Evolutionary conservation across 2,113 vertebrate genomes (phyloP).

Genomic region (Zingel zingel): DNA sequence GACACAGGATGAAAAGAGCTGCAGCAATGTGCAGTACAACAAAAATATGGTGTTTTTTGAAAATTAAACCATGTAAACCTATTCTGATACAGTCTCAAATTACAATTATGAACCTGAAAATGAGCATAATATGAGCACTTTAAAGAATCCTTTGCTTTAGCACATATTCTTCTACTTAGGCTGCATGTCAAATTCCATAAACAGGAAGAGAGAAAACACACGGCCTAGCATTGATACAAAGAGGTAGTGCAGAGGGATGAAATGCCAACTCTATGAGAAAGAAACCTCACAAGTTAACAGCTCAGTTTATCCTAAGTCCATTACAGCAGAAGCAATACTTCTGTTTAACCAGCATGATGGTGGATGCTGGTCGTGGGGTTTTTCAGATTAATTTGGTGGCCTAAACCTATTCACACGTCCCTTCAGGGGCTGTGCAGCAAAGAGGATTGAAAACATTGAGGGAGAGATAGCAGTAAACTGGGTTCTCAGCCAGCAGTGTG

Average conservation of each 20-base stretch:
- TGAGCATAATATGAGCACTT: no score
- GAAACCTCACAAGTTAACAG: slow-evolving; percentile 56
- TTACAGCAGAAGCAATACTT: slow-evolving; percentile 58
- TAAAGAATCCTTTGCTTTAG: no score
- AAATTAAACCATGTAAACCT: no score
- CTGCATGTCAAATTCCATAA: background rate
- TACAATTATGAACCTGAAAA: no score
- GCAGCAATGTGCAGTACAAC: no score
- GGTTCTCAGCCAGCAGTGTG: slow-evolving; percentile 70
- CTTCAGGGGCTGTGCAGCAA: slow-evolving; percentile 60
- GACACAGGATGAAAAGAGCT: no score
- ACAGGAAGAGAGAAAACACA: slow-evolving; percentile 24
- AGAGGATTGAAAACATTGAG: slow-evolving; percentile 58
- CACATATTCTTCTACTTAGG: background rate
- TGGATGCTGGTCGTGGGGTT: slow-evolving; percentile 50
- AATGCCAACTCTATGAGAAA: slow-evolving; percentile 32
- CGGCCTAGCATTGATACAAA: slow-evolving; percentile 15
- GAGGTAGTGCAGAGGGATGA: slow-evolving; percentile 24
- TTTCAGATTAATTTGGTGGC: slow-evolving; percentile 67
- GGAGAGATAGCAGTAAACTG: slow-evolving; percentile 46
- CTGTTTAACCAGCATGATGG: slow-evolving; percentile 60
- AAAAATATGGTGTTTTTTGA: no score
- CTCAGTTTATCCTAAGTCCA: slow-evolving; percentile 70
- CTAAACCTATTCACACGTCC: slow-evolving; percentile 67
- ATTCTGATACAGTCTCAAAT: no score